These are phyloP conservation scores for Dreissena rostriformis DNA, from an alignment of 1,140 invertebrate species.

Conservation along the genomic window DNA sequence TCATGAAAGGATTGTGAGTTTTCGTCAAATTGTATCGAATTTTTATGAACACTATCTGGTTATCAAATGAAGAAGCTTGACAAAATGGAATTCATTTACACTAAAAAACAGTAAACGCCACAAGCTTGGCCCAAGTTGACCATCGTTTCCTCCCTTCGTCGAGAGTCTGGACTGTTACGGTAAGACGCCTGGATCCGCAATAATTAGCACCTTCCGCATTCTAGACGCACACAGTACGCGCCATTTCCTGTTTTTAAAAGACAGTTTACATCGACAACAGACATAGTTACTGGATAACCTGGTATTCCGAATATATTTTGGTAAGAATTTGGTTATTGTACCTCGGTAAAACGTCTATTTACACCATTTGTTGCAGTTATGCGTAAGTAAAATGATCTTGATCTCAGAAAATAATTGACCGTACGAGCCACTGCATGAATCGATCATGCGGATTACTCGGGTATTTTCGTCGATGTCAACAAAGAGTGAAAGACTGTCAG, in stretches of 20 bases:
- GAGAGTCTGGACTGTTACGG: too few relatives aligned
- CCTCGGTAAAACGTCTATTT: not conserved
- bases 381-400: not conserved
- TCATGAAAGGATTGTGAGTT: too few relatives aligned
- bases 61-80: too few relatives aligned
- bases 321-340: not conserved
- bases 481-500: not conserved
- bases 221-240: constrained; percentile 8
- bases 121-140: too few relatives aligned
- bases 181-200: too few relatives aligned
- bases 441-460: constrained; percentile 36
- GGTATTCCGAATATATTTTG: not conserved
- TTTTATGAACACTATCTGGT: too few relatives aligned
- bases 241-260: constrained; percentile 62
- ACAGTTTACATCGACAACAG: constrained; percentile 40
- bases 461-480: not conserved
- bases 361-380: not conserved
- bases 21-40: too few relatives aligned
- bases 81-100: too few relatives aligned
- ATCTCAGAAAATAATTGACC: not conserved
- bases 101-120: too few relatives aligned
- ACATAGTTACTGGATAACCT: constrained; percentile 19
- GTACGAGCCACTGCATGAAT: constrained; percentile 46
- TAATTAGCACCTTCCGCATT: too few relatives aligned
- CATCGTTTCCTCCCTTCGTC: too few relatives aligned